Evolutionary conservation across 2,113 vertebrate species (phyloP).

Genomic region (Pelecanoides urinatrix): DNA sequence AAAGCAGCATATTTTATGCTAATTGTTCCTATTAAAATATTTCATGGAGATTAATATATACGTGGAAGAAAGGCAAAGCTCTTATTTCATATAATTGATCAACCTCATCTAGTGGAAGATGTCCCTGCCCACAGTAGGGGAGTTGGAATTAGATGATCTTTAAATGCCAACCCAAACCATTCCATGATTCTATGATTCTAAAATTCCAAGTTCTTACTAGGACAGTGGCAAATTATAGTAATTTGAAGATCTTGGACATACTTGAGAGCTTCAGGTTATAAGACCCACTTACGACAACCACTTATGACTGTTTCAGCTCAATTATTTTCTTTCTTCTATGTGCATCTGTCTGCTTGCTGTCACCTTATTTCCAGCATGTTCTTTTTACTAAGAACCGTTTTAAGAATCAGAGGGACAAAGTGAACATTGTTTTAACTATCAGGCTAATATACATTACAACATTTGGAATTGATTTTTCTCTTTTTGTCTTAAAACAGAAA

Average conservation of each 20-base stretch:
- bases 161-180: background rate
- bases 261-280: background rate
- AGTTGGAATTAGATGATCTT: background rate
- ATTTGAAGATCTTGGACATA: background rate
- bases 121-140: background rate
- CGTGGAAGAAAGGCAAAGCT: background rate
- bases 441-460: background rate
- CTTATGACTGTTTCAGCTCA: background rate
- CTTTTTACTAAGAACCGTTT: background rate
- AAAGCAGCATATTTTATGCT: background rate
- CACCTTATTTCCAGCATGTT: background rate
- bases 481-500: background rate
- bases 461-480: background rate
- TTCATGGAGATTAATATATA: background rate
- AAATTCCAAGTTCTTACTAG: background rate
- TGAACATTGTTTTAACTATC: background rate
- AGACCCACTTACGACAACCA: background rate
- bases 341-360: background rate
- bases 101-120: background rate
- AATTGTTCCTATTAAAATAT: background rate
- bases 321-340: background rate
- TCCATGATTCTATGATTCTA: background rate
- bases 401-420: background rate
- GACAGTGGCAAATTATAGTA: background rate
- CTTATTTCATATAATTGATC: background rate